phyloP scores from a whole-genome alignment of 2,797 vertebrate species.

The Sternarchorhynchus goeldii region DNA sequence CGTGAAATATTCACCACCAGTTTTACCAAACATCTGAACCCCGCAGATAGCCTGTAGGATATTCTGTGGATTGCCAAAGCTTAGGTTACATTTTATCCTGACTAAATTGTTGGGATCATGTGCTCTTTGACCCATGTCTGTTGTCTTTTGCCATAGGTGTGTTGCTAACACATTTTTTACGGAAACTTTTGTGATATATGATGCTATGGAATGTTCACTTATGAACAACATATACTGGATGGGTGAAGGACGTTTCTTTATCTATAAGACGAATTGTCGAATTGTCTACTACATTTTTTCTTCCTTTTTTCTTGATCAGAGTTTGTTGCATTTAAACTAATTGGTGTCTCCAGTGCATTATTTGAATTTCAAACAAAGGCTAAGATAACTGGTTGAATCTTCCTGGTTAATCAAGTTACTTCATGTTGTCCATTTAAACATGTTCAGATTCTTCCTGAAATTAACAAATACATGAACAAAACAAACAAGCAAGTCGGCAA shows the following conservation, averaged over 20 bases:
- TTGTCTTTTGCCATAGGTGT: conserved; percentile 45
- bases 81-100: neutral
- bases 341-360: neutral
- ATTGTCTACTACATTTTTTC: conserved; percentile 57
- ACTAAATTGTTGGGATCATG: conserved; percentile 12
- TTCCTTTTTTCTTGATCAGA: neutral
- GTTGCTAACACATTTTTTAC: conserved; percentile 46
- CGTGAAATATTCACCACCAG: neutral
- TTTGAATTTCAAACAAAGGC: too few species aligned
- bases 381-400: too few species aligned
- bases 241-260: conserved; percentile 32
- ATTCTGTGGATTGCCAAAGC: neutral
- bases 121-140: conserved; percentile 3
- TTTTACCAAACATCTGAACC: neutral
- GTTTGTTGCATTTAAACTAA: neutral
- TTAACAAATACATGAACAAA: neutral
- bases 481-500: too few species aligned
- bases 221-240: conserved; percentile 51
- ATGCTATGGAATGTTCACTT: conserved; percentile 53
- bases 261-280: conserved; percentile 35
- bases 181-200: conserved; percentile 48
- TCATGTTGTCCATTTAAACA: too few species aligned
- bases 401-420: too few species aligned
- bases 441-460: neutral
- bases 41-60: neutral